Evolutionary conservation across 2,797 vertebrate species (phyloP), one percentile per base, ranked within the genome.

Genomic region (Tiaroga cobitis): DNA sequence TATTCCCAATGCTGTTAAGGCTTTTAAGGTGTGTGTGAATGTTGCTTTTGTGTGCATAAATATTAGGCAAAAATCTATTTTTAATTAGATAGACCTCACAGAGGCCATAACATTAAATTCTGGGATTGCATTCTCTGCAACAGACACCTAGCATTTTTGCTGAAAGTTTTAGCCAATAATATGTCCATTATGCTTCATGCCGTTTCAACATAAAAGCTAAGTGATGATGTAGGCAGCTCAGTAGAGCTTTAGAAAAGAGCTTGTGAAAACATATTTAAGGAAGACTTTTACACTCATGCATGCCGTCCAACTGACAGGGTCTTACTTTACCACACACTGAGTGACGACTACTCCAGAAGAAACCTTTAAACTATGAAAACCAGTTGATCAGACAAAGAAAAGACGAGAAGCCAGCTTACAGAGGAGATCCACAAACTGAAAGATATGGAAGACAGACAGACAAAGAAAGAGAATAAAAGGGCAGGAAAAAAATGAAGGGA

Each of bases 341-440:
- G 94, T 93, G 94, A 92, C 93, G 94, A 90, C 92, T 95, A 95
- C 88, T 96, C 96, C 95, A 95, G 85, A 78, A 89, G 93, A 95
- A 94, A 96, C 88, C 96, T 92, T 88, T 95, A 97, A 97, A 97
- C 94, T 97, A 96, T 96, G 95, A 95, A 98, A 94, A 95, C 92
- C 96, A 96, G 97, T 96, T 98, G 96, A 59, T 72, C 65, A 69
- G 67, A 70, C 39, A 79, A 16, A 76, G 82, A 84, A 70, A 84
- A 79, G n/a, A 84, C 46, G 46, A 51, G 41, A n/a, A 72, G 46
- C 67, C 54, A 0, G 32, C 68, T 41, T 39, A 63, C 18, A 19
- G 83, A 84, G 65, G 37, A 79, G 19, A 72, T 85, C 96, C 96
- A 96, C 94, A 96, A 87, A 95, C 95, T 96, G 90, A 94, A 91